Evolutionary conservation across 2,113 vertebrate genomes (phyloP), one percentile per base, ranked within the genome.

Genomic region (Semicossyphus pulcher): DNA sequence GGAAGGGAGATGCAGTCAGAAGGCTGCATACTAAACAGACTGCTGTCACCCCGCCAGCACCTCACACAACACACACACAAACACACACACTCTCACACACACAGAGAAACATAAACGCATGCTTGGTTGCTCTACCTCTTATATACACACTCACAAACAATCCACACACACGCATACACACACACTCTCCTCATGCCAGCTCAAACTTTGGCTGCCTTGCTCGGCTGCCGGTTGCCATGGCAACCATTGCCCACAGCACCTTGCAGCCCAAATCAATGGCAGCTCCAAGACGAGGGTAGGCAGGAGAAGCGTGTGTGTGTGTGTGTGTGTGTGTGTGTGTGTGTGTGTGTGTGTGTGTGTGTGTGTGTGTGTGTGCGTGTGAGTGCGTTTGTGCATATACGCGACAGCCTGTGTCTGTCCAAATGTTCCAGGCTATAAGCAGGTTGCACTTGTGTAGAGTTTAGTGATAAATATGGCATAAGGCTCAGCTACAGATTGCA

Each of bases 191-290:
- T 81, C 83, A 60, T 83, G 85, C 90, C 80, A 89, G 77, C 89
- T 84, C 76, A 90, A 93, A 93, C 86, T 92, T 93, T 92, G 93
- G 92, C 92, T 84, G 92, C 80, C 90, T 91, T 87, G 89, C 91
- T 89, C 87, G 67, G 83, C 91, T 93, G 91, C 84, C 60, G 86
- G 93, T 94, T 93, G 86, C 91, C 87, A 91, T 89, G 80, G 92
- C 89, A 93, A 94, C 94, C 87, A 61, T 93, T 91, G 93, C 94
- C 91, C 92, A 92, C 80, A 89, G 93, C 91, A 87, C 91, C 87
- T 92, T 87, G 78, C 92, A 92, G 87, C 90, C 90, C 84, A 86
- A 94, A 93, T 94, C 92, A 90, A 93, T 93, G 92, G 92, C 86
- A 88, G 82, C 76, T 86, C 81, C 82, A 65, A 89, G 83, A 91